Evolutionary conservation across 2,888 invertebrate species (phyloP).

Genomic region (Phania funesta): DNA sequence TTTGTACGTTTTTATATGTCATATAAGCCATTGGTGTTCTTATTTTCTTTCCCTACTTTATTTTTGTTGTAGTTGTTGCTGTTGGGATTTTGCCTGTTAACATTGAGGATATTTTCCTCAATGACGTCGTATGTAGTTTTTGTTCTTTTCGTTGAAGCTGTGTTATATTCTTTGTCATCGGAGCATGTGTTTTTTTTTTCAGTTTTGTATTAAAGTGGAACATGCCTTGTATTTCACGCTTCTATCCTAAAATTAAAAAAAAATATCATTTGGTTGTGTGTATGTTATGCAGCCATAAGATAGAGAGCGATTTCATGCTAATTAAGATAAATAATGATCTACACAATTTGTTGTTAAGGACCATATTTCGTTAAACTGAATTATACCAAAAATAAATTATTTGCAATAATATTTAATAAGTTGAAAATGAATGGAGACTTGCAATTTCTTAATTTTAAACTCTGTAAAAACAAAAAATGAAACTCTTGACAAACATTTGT

Average conservation of each 20-base stretch:
- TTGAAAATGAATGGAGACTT: neutral
- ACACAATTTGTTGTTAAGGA: slow-evolving; percentile 18
- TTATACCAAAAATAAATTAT: slow-evolving; percentile 16
- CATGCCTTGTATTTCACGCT: slow-evolving; percentile 17
- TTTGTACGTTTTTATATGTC: neutral
- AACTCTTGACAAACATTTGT: too few relatives aligned
- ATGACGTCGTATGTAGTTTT: slow-evolving; percentile 15
- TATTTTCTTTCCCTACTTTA: slow-evolving; percentile 22
- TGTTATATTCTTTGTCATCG: slow-evolving; percentile 25
- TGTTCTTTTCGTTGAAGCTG: slow-evolving; percentile 12
- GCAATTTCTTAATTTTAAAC: too few relatives aligned
- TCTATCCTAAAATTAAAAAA: slow-evolving; percentile 14
- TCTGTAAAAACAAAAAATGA: too few relatives aligned
- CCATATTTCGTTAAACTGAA: slow-evolving; percentile 16
- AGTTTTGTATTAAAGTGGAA: slow-evolving; percentile 30
- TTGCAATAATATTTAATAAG: neutral
- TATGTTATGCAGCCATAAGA: neutral
- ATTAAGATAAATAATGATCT: slow-evolving; percentile 45
- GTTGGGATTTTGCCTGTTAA: slow-evolving; percentile 41
- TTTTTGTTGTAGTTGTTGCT: slow-evolving; percentile 11
- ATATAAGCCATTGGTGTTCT: slow-evolving; percentile 36
- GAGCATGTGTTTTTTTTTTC: slow-evolving; percentile 30
- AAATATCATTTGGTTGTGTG: neutral
- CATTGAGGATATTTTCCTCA: slow-evolving; percentile 34
- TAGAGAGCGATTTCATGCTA: slow-evolving; percentile 39